Percentiles rank a stretch among this genome's conserved stretches.
phyloP scores from a whole-genome alignment of 2,797 vertebrate species.

The Myotis planiceps region DNA sequence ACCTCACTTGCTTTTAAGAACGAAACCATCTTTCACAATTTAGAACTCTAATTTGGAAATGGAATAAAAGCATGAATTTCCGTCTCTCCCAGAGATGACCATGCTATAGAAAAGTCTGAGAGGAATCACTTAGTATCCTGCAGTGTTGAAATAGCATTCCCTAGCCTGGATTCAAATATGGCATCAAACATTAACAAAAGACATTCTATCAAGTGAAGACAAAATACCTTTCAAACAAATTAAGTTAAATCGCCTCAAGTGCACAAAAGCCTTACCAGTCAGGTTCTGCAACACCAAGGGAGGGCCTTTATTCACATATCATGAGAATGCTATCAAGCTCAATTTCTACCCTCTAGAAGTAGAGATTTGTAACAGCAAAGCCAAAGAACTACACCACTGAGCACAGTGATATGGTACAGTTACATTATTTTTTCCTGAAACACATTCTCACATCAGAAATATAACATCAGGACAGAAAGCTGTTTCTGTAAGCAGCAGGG shows the following conservation, averaged over 20 bases:
- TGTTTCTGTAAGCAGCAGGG: conserved; percentile 46
- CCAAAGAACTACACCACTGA: conserved; percentile 13
- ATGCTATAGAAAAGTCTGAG: conserved; percentile 43
- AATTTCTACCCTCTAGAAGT: neutral
- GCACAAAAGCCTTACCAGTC: conserved; percentile 48
- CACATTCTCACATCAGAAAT: conserved; percentile 48
- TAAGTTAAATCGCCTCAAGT: conserved; percentile 66
- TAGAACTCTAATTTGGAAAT: conserved; percentile 65
- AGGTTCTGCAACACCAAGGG: neutral
- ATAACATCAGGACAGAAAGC: conserved; percentile 51
- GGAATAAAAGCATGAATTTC: conserved; percentile 62
- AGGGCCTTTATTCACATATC: neutral
- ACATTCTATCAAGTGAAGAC: conserved; percentile 58
- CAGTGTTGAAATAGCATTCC: conserved; percentile 52
- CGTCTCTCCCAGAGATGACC: conserved; percentile 50
- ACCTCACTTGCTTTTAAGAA: conserved; percentile 56
- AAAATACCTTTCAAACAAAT: conserved; percentile 79
- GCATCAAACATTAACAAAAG: conserved; percentile 67
- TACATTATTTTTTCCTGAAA: conserved; percentile 1
- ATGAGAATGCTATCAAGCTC: neutral
- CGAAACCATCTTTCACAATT: conserved; percentile 47
- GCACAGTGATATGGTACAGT: neutral
- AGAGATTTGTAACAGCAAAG: conserved; percentile 30
- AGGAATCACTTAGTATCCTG: conserved; percentile 64
- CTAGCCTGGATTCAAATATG: conserved; percentile 54